Evolutionary conservation across 1,140 invertebrate species (phyloP), one percentile per base, ranked within the genome.

Genomic region (Bombus difficillimus): DNA sequence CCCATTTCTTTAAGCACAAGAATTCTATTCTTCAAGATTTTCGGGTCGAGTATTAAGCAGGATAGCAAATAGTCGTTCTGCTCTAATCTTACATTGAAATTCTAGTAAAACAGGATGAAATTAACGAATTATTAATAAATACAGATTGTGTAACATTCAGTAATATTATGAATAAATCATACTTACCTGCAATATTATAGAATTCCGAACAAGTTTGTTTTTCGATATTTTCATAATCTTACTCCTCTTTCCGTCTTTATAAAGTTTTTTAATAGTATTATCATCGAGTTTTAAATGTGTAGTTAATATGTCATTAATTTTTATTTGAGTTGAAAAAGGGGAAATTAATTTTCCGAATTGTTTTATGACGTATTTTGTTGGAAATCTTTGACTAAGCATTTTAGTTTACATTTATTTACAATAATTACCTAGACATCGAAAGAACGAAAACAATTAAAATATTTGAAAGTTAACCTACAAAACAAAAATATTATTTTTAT

Each of bases 1-100:
- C 92, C 92, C 3, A 92, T 32, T 72, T 92, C 92, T 57, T 92
- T 81, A 13, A 92, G 64, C 39, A 92, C 39, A 79, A 81, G 77
- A 47, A 92, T 91, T 82, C 83, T 90, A 32, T 92, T 80, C 18
- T 74, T 86, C 8, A 92, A 8, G 13, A 77, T 0, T 10, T 32
- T 1, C 34, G 86, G 13, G 0, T 22, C 1, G 0, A 83, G 28
- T 6, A 0, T 62, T 1, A 92, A 43, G 25, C 72, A 90, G 6
- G 6, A 2, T 3, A 10, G 0, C 12, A 90, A 66, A 18, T 59
- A 15, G 5, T 32, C 0, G 0, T 6, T 13, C 0, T 75, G 34
- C 18, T 82, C 1, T 32, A 64, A 28, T 0, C 39, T 28, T 8
- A 69, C n/a, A 25, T 39, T 5, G 18, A 18, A 9, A 59, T 80